These are phyloP conservation scores for Ischnura elegans DNA, from an alignment of 2,888 invertebrate genomes.

Conservation along the genomic window DNA sequence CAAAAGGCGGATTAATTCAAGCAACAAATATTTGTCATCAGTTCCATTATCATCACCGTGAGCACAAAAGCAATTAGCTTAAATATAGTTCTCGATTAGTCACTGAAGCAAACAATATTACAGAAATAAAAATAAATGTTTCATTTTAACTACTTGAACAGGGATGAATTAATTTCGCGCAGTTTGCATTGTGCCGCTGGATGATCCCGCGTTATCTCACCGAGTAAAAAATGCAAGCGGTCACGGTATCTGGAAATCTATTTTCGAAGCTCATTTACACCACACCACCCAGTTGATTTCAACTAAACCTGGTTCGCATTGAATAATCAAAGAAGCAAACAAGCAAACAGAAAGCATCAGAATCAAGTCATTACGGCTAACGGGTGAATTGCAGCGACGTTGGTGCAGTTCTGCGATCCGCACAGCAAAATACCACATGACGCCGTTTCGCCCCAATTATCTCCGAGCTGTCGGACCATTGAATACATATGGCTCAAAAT, in stretches of 20 bases:
- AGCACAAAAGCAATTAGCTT: too few relatives aligned
- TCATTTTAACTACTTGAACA: neutral
- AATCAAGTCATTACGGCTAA: slow-evolving; percentile 37
- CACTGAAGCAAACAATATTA: too few relatives aligned
- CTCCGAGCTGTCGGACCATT: neutral
- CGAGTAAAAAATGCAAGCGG: neutral
- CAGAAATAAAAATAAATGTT: too few relatives aligned
- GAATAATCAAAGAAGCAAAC: slow-evolving; percentile 16
- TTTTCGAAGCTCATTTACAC: neutral
- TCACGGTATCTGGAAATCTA: neutral
- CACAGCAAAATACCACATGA: neutral
- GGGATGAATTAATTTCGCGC: neutral
- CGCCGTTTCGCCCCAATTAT: slow-evolving; percentile 29
- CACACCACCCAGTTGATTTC: slow-evolving; percentile 12
- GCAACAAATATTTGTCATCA: too few relatives aligned
- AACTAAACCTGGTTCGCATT: neutral
- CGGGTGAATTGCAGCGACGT: neutral
- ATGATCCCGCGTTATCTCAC: neutral
- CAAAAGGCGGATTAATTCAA: too few relatives aligned
- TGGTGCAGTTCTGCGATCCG: neutral
- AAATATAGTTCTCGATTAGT: too few relatives aligned
- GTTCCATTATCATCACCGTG: too few relatives aligned
- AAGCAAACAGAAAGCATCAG: neutral
- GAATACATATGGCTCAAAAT: slow-evolving; percentile 33
- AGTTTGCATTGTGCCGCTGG: neutral